A percentile compares a stretch with the other conserved stretches of the same genome.
These are phyloP conservation scores for Drosophila eohydei DNA, from an alignment of 2,888 invertebrate genomes.

Conservation along the genomic window DNA sequence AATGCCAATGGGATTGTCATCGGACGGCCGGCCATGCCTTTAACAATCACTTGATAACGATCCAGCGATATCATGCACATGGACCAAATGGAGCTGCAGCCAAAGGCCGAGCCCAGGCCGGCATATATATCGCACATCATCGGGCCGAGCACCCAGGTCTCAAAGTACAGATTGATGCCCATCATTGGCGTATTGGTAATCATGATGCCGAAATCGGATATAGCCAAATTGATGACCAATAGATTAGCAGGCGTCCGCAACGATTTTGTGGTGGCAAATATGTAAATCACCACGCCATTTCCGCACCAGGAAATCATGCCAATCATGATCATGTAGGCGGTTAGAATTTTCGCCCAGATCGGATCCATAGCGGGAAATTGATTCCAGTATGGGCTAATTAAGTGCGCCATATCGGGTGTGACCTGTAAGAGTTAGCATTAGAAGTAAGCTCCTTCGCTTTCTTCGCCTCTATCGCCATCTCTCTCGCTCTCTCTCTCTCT, in stretches of 20 bases:
- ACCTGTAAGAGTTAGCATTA: conserved; percentile 71
- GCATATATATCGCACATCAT: conserved; percentile 95
- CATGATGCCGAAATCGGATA: conserved; percentile 95
- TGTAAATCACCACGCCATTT: conserved; percentile 84
- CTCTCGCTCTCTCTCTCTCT: not conserved
- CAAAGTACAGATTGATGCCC: conserved; percentile 84
- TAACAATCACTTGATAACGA: conserved; percentile 97
- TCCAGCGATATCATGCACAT: conserved; percentile 97
- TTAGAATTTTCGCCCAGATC: conserved; percentile 93
- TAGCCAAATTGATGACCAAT: conserved; percentile 95
- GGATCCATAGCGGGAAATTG: conserved; percentile 96
- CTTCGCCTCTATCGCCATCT: not conserved
- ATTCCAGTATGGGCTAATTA: conserved; percentile 92
- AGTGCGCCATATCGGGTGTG: conserved; percentile 88
- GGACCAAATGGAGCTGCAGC: conserved; percentile 96
- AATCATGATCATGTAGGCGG: conserved; percentile 91
- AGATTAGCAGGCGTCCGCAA: conserved; percentile 96
- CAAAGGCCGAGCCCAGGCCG: conserved; percentile 94
- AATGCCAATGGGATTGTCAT: conserved; percentile 93
- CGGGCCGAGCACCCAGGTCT: conserved; percentile 86
- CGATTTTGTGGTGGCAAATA: conserved; percentile 84
- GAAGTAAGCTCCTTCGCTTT: not conserved
- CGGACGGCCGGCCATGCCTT: conserved; percentile 93
- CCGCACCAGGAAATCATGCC: conserved; percentile 86
- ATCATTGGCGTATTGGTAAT: conserved; percentile 85